Evolutionary conservation across 2,888 invertebrate species (phyloP).

Genomic region (Volucella bombylans): DNA sequence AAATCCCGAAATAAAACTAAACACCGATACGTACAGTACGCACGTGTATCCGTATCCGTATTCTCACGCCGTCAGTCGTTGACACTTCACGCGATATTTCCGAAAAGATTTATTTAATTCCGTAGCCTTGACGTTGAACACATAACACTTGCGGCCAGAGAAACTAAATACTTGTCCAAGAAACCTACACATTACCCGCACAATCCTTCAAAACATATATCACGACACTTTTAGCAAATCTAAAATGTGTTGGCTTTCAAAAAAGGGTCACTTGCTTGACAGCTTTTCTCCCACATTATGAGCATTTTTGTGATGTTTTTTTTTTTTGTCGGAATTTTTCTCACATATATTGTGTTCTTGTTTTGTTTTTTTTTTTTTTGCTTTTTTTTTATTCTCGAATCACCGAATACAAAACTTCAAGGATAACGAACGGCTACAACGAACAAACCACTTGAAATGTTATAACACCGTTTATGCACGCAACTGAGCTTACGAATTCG

Average conservation of each 20-base stretch:
- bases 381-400: constrained; percentile 21
- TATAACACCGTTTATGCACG: constrained; percentile 59
- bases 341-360: neutral
- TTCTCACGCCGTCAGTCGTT: too few relatives aligned
- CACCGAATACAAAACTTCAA: constrained; percentile 21
- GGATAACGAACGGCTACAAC: constrained; percentile 2
- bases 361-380: neutral
- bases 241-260: constrained; percentile 9
- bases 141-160: constrained; percentile 4
- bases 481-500: constrained; percentile 43
- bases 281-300: constrained; percentile 15
- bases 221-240: constrained; percentile 29
- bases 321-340: constrained; percentile 1
- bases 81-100: neutral
- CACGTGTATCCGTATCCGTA: too few relatives aligned
- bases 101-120: constrained; percentile 20
- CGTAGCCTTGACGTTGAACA: constrained; percentile 3
- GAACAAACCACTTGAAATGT: constrained; percentile 48
- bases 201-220: constrained; percentile 42
- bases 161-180: constrained; percentile 29
- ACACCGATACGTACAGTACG: too few relatives aligned
- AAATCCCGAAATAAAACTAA: neutral
- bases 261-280: constrained; percentile 42
- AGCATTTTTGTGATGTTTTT: constrained; percentile 1
- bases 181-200: constrained; percentile 19